A percentile compares a stretch with the other conserved stretches of the same genome.
Evolutionary conservation across 2,797 vertebrate genomes (phyloP).

Genomic region (Limosa lapponica): DNA sequence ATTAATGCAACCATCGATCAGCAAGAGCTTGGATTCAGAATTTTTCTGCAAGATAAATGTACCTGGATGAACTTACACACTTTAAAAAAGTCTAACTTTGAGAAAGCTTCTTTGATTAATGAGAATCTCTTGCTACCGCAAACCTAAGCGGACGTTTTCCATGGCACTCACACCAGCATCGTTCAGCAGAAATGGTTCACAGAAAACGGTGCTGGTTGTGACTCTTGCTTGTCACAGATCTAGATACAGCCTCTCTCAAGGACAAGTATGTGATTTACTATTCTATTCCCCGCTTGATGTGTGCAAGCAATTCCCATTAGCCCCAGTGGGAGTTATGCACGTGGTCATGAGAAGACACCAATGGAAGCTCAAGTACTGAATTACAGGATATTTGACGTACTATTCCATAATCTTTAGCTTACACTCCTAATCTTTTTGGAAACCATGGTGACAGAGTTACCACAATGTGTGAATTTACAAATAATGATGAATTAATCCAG

Average conservation of each 20-base stretch:
- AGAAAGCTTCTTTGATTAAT: not conserved
- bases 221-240: not conserved
- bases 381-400: not conserved
- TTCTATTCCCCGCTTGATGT: not conserved
- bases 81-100: not conserved
- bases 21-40: not conserved
- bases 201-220: not conserved
- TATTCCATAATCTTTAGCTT: not conserved
- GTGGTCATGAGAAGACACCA: not conserved
- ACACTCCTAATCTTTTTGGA: not conserved
- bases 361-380: not conserved
- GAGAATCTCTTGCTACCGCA: not conserved
- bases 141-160: not conserved
- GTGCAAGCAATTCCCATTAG: not conserved
- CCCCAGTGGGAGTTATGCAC: not conserved
- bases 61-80: not conserved
- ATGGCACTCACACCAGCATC: fast-evolving
- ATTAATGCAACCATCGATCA: constrained; percentile 50
- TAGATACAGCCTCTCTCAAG: not conserved
- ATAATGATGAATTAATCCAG: not conserved
- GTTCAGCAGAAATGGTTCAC: not conserved
- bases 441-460: not conserved
- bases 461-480: not conserved
- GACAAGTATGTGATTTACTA: not conserved
- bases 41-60: constrained; percentile 8